Conservation (phyloP, 2,797 vertebrate species). For the Protosalanx chinensis region DNA sequence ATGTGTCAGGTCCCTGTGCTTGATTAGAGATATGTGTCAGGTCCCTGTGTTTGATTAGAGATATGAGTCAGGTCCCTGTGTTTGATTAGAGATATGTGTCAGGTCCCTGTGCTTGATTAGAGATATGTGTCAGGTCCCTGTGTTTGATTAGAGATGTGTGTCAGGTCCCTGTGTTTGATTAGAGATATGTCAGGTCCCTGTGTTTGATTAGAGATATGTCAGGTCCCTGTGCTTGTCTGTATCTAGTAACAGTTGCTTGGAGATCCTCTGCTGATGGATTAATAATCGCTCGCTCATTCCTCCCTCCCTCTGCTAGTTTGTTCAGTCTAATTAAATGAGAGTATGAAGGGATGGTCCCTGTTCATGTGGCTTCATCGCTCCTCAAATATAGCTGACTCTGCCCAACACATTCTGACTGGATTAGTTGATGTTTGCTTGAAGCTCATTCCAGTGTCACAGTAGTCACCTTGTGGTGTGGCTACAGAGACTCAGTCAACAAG, state of each 20-base stretch:
- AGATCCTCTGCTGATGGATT: neutral
- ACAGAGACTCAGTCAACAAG: slow-evolving; percentile 11
- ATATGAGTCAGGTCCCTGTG: no score
- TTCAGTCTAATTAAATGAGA: slow-evolving; percentile 53
- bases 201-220: neutral
- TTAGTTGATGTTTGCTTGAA: slow-evolving; percentile 23
- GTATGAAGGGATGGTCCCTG: slow-evolving; percentile 25
- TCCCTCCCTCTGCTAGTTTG: slow-evolving; percentile 23
- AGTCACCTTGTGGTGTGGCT: slow-evolving; percentile 9
- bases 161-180: no score
- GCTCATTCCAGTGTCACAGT: slow-evolving; percentile 10
- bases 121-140: no score
- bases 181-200: no score
- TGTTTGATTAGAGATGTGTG: no score
- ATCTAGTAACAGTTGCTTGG: neutral
- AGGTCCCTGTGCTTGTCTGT: slow-evolving; percentile 8
- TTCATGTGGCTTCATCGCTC: slow-evolving; percentile 35
- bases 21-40: no score
- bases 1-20: no score
- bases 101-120: no score
- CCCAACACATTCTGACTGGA: slow-evolving; percentile 20
- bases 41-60: no score
- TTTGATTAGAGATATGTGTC: no score
- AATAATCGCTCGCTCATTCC: neutral
- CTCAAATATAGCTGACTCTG: slow-evolving; percentile 31